Conservation (phyloP, 2,113 vertebrate genomes). For the Parotia lawesii region DNA sequence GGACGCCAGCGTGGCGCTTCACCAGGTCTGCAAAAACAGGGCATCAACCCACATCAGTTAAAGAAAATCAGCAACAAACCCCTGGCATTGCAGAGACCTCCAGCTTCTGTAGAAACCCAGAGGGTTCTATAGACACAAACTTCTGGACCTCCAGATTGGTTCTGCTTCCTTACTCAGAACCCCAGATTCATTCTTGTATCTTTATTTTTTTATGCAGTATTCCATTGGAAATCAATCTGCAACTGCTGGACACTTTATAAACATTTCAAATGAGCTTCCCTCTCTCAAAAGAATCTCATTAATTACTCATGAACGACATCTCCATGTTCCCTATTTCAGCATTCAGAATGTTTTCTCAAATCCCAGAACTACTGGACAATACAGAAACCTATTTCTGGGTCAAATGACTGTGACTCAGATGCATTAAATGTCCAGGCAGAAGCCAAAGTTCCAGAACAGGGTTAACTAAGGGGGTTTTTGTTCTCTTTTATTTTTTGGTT, state of each 20-base stretch:
- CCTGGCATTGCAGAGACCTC: background rate
- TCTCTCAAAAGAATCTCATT: background rate
- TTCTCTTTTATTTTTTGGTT: background rate
- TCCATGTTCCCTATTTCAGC: background rate
- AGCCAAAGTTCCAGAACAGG: background rate
- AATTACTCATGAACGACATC: background rate
- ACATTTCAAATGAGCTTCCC: background rate
- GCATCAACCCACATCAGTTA: background rate
- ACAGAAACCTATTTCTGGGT: background rate
- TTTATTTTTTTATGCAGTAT: background rate
- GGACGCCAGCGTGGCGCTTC: slow-evolving; percentile 92
- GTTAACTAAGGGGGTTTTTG: background rate
- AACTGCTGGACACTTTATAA: background rate
- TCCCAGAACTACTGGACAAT: background rate
- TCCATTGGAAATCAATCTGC: background rate
- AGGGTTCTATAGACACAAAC: background rate
- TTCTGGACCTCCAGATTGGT: background rate
- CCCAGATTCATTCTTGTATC: accelerated
- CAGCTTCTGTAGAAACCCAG: background rate
- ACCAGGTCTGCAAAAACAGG: slow-evolving; percentile 81
- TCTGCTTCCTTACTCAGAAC: background rate
- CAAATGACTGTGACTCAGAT: background rate
- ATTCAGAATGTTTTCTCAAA: background rate
- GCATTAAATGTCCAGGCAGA: background rate
- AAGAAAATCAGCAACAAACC: background rate